phyloP scores from a whole-genome alignment of 2,888 invertebrate species.

The Apeira syringaria region DNA sequence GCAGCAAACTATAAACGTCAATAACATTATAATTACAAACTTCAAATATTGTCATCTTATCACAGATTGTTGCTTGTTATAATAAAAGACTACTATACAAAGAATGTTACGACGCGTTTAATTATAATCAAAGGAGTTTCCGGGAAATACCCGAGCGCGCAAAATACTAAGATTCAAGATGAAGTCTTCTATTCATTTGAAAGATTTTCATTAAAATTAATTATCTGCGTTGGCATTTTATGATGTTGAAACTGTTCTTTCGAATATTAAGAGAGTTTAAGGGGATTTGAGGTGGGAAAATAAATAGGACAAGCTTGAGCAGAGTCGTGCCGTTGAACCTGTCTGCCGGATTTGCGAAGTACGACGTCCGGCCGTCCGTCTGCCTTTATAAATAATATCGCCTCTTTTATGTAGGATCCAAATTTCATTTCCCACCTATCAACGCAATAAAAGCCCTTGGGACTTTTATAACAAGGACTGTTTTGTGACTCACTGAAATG shows the following conservation, averaged over 20 bases:
- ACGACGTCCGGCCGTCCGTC: conserved; percentile 7
- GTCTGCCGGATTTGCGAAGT: conserved; percentile 45
- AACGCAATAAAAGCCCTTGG: conserved; percentile 6
- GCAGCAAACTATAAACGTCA: conserved; percentile 3
- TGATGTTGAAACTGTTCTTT: conserved; percentile 3
- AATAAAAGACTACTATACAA: background rate
- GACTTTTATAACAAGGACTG: conserved; percentile 2
- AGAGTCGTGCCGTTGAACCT: conserved; percentile 48
- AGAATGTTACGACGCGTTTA: conserved; percentile 21
- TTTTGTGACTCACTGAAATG: conserved; percentile 4
- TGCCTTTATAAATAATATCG: conserved; percentile 10
- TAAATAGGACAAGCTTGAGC: conserved; percentile 25
- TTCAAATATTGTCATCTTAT: conserved; percentile 12
- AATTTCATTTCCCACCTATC: conserved; percentile 12
- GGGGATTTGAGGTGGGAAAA: conserved; percentile 37
- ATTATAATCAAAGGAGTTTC: conserved; percentile 35
- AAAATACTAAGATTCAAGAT: conserved; percentile 25
- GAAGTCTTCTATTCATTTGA: conserved; percentile 36
- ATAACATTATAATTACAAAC: conserved; percentile 13
- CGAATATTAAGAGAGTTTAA: conserved; percentile 7
- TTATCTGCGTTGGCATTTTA: conserved; percentile 1
- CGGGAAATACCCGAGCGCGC: conserved; percentile 27
- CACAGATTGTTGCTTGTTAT: conserved; percentile 4
- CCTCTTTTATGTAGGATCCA: conserved; percentile 14
- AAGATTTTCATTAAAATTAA: conserved; percentile 27